phyloP scores from a whole-genome alignment of 2,797 vertebrate species.

The Erpetoichthys calabaricus region DNA sequence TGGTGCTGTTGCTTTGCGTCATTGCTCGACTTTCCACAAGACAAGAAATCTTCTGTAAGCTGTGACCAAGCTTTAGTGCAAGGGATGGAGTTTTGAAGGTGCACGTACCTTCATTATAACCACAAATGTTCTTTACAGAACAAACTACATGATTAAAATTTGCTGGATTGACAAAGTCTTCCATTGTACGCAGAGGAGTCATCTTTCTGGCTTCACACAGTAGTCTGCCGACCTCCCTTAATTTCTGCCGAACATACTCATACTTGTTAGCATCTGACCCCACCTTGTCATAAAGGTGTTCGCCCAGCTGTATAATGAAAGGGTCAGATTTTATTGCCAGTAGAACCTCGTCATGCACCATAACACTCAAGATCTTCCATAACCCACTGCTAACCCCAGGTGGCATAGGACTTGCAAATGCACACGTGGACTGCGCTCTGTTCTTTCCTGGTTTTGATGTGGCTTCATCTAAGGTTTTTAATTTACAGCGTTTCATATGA shows the following conservation, averaged over 20 bases:
- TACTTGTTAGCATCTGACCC: constrained; percentile 16
- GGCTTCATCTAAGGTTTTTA: too few species aligned
- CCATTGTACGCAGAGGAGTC: constrained; percentile 15
- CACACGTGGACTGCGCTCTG: too few species aligned
- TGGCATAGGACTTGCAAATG: too few species aligned
- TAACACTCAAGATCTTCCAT: too few species aligned
- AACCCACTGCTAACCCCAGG: too few species aligned
- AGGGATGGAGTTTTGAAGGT: constrained; percentile 16
- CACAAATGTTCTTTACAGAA: constrained; percentile 15
- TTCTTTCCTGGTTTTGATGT: too few species aligned
- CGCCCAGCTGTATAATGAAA: constrained; percentile 13
- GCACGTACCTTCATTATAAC: constrained; percentile 10
- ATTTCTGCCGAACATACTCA: constrained; percentile 21
- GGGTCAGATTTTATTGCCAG: too few species aligned
- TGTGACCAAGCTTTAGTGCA: constrained; percentile 22
- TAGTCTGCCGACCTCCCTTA: constrained; percentile 19
- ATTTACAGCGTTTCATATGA: too few species aligned
- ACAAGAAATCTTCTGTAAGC: constrained; percentile 15
- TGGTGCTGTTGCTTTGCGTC: constrained; percentile 10
- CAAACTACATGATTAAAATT: constrained; percentile 13
- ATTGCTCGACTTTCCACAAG: constrained; percentile 19
- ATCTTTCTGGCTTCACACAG: constrained; percentile 11
- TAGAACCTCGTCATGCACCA: too few species aligned
- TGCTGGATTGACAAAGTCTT: constrained; percentile 14
- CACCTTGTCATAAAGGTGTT: constrained; percentile 20